Conservation (phyloP, 2,113 vertebrate genomes). For the Epinephelus fuscoguttatus region DNA sequence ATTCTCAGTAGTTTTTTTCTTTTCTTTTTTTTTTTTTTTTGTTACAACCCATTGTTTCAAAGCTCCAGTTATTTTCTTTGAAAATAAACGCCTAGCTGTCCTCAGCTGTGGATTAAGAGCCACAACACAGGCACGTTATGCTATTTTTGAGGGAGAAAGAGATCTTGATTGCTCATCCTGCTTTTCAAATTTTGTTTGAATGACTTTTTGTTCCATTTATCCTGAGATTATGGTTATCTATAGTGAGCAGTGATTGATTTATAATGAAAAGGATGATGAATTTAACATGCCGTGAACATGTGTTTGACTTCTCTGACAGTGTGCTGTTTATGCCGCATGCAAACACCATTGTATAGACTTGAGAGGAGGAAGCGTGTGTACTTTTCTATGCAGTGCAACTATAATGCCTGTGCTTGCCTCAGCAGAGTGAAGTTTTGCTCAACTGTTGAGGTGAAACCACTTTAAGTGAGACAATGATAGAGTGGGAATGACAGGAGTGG, state of each 20-base stretch:
- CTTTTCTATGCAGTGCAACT: constrained; percentile 9
- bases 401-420: constrained; percentile 27
- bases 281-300: constrained; percentile 4
- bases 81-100: constrained; percentile 62
- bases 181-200: constrained; percentile 12
- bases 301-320: background rate
- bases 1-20: constrained; percentile 45
- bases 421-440: constrained; percentile 46
- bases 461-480: constrained; percentile 49
- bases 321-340: constrained; percentile 2
- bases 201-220: background rate
- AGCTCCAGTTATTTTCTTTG: constrained; percentile 72
- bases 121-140: constrained; percentile 20
- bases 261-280: constrained; percentile 23
- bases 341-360: constrained; percentile 6
- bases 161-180: constrained; percentile 33
- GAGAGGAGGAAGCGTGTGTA: background rate
- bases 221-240: constrained; percentile 26
- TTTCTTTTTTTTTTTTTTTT: constrained; percentile 12
- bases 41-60: constrained; percentile 72
- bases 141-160: constrained; percentile 41
- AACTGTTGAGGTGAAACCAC: constrained; percentile 38
- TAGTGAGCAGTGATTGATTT: constrained; percentile 7
- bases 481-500: constrained; percentile 36
- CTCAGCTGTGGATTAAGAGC: constrained; percentile 51